These are phyloP conservation scores for Dryomyza anilis DNA, from an alignment of 2,888 invertebrate genomes.

Conservation along the genomic window DNA sequence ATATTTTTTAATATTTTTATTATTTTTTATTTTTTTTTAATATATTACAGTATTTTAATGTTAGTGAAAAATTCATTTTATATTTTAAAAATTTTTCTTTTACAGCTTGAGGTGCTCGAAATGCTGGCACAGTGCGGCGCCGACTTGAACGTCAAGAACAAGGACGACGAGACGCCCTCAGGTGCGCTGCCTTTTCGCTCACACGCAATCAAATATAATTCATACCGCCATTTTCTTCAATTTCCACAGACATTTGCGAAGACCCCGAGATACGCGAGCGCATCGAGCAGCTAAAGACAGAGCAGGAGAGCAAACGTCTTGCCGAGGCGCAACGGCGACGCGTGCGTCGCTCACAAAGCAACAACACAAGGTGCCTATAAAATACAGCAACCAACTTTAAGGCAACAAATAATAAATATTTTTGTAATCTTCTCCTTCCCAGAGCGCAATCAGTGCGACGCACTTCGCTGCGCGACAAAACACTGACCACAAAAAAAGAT, in stretches of 20 bases:
- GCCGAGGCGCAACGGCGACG: conserved; percentile 65
- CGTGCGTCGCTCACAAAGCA: conserved; percentile 75
- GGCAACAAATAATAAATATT: conserved; percentile 3
- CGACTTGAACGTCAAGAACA: conserved; percentile 94
- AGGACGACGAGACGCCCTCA: conserved; percentile 95
- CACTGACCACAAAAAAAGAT: conserved; percentile 90
- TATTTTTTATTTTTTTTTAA: background rate
- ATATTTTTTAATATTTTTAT: background rate
- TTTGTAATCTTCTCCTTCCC: conserved; percentile 4
- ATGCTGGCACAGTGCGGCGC: conserved; percentile 94
- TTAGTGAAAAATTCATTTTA: background rate
- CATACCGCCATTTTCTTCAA: background rate
- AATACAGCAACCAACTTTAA: background rate
- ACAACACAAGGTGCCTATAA: conserved; percentile 63
- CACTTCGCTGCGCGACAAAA: conserved; percentile 92
- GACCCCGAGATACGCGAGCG: conserved; percentile 92
- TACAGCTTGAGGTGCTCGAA: conserved; percentile 92
- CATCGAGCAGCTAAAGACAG: conserved; percentile 84
- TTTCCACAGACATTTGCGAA: conserved; percentile 84
- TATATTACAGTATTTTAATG: background rate
- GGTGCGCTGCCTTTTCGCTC: conserved; percentile 67
- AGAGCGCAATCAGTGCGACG: conserved; percentile 91
- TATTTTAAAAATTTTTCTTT: background rate
- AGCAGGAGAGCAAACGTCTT: conserved; percentile 80
- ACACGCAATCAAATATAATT: background rate